phyloP scores from a whole-genome alignment of 2,113 vertebrate species.

The Zosterops borbonicus region DNA sequence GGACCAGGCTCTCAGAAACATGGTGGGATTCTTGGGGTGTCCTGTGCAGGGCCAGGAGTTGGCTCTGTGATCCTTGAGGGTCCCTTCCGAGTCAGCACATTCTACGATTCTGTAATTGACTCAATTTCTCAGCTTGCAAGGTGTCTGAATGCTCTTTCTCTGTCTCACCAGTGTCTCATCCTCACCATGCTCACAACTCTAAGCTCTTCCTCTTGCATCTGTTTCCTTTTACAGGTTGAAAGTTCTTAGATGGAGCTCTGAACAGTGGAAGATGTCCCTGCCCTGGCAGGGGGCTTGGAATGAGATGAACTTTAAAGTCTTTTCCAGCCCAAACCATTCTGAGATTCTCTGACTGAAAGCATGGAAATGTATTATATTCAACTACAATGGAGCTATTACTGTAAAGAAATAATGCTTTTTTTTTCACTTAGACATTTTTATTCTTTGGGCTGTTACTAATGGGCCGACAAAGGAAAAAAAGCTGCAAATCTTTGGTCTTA shows the following conservation, averaged over 20 bases:
- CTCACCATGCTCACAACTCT: accelerated
- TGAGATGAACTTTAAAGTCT: background rate
- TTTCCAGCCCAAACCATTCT: background rate
- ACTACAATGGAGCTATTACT: background rate
- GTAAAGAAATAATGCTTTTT: background rate
- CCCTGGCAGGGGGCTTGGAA: background rate
- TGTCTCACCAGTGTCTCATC: background rate
- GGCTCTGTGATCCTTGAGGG: background rate
- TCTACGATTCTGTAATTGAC: background rate
- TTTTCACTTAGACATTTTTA: background rate
- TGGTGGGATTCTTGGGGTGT: background rate
- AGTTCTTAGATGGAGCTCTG: background rate
- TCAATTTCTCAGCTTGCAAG: background rate
- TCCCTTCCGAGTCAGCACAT: background rate
- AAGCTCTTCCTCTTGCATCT: background rate
- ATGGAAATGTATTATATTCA: background rate
- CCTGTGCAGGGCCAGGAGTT: background rate
- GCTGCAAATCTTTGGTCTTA: background rate
- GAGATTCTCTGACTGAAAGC: background rate
- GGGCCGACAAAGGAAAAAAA: background rate
- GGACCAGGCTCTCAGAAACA: background rate
- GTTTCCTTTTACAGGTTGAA: background rate
- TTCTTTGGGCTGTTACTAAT: background rate
- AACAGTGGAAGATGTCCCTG: background rate
- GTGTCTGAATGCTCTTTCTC: background rate